phyloP scores from a whole-genome alignment of 2,797 vertebrate species.

The Morelia viridis region DNA sequence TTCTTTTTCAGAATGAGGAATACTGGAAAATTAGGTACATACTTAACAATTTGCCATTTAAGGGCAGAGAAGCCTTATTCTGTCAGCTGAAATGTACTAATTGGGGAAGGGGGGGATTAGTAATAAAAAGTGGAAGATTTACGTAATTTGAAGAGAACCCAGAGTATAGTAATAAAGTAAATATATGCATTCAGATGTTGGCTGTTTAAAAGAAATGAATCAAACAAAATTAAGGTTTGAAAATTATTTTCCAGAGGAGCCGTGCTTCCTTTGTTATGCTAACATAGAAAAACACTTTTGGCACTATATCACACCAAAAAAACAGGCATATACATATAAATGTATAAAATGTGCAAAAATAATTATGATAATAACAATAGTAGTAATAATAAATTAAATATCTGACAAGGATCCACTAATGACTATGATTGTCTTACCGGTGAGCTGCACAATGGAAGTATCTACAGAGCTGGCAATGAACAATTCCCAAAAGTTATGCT shows the following conservation, averaged over 20 bases:
- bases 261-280: constrained; percentile 27
- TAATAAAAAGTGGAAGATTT: not conserved
- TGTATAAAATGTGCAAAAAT: not conserved
- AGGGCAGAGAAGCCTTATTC: not conserved
- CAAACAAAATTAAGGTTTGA: constrained; percentile 17
- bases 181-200: constrained; percentile 26
- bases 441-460: not conserved
- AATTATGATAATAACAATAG: too few relatives aligned
- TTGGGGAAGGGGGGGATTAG: not conserved
- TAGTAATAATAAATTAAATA: not conserved
- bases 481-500: not conserved
- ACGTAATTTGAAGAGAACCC: not conserved
- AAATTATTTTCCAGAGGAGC: constrained; percentile 30
- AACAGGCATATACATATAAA: not conserved
- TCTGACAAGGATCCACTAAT: not conserved
- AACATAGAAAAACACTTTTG: constrained; percentile 3
- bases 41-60: not conserved
- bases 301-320: not conserved
- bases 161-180: not conserved
- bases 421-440: not conserved
- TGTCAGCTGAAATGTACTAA: not conserved
- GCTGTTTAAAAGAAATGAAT: constrained; percentile 36
- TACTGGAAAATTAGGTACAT: not conserved
- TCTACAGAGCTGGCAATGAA: not conserved
- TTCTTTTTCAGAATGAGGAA: not conserved